A percentile compares a stretch with the other conserved stretches of the same genome.
phyloP scores from a whole-genome alignment of 2,888 invertebrate genomes.

The Eubasilissa splendida region DNA sequence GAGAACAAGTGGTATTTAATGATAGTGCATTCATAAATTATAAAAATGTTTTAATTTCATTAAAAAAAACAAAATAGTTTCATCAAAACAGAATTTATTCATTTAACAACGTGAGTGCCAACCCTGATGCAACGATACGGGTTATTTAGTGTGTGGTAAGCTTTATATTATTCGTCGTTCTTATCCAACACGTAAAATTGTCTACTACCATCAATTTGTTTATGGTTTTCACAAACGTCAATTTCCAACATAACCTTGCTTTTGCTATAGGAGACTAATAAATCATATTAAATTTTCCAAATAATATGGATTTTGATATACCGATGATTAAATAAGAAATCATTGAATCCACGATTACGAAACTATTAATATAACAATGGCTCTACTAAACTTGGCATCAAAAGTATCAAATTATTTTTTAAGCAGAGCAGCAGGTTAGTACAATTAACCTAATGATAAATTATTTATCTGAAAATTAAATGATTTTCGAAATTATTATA shows the following conservation, averaged over 20 bases:
- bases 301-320: neutral
- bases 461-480: no score
- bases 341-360: neutral
- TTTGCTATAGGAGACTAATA: neutral
- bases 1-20: no score
- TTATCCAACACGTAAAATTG: no score
- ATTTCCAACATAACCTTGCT: neutral
- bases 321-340: neutral
- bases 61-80: no score
- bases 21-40: no score
- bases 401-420: constrained; percentile 35
- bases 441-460: neutral
- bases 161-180: no score
- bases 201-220: neutral
- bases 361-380: neutral
- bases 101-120: no score
- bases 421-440: constrained; percentile 43
- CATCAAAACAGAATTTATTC: no score
- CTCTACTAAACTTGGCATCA: constrained; percentile 48
- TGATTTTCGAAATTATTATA: no score
- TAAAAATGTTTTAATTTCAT: no score
- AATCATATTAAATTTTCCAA: neutral
- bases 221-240: constrained; percentile 9
- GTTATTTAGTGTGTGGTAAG: no score
- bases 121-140: no score